Percentiles rank a stretch among this genome's conserved stretches.
Conservation (phyloP, 2,888 invertebrate species). For the Leptothorax acervorum region DNA sequence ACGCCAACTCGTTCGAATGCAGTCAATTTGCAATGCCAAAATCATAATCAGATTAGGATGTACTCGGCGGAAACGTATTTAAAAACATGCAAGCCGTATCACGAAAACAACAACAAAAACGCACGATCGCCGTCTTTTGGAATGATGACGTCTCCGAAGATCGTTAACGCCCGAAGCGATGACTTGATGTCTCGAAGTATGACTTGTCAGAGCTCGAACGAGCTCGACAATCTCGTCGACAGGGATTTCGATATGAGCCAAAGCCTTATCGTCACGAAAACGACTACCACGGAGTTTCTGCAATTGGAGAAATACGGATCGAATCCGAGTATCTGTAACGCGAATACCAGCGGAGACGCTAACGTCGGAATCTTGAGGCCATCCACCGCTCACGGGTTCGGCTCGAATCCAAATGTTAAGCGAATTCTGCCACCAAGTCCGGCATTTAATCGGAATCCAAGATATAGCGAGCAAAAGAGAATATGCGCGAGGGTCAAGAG, state of each 20-base stretch:
- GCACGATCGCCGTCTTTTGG: slow-evolving; percentile 12
- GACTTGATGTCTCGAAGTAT: slow-evolving; percentile 81
- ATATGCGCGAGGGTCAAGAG: slow-evolving; percentile 78
- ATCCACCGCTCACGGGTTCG: slow-evolving; percentile 67
- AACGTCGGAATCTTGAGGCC: slow-evolving; percentile 45
- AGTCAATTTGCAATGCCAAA: slow-evolving; percentile 71
- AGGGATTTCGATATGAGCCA: slow-evolving; percentile 84
- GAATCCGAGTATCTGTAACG: slow-evolving; percentile 77
- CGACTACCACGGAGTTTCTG: slow-evolving; percentile 82
- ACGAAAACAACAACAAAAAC: slow-evolving; percentile 77
- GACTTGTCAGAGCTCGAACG: slow-evolving; percentile 76
- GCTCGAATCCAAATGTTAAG: slow-evolving; percentile 79
- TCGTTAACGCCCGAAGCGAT: slow-evolving; percentile 60
- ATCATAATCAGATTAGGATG: slow-evolving; percentile 78
- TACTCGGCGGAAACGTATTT: slow-evolving; percentile 76
- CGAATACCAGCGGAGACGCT: slow-evolving; percentile 46
- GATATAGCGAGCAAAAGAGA: slow-evolving; percentile 79
- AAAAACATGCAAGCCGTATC: slow-evolving; percentile 75
- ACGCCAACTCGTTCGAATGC: slow-evolving; percentile 79
- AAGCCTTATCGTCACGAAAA: slow-evolving; percentile 83
- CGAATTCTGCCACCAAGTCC: slow-evolving; percentile 86
- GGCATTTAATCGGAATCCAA: slow-evolving; percentile 86
- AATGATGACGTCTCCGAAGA: slow-evolving; percentile 28
- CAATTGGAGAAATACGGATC: slow-evolving; percentile 82
- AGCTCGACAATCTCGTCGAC: slow-evolving; percentile 75